These are phyloP conservation scores for Cassiopea andromeda DNA, from an alignment of 30 jellyfish, hydroid and myxozoan genomes.

Conservation along the genomic window DNA sequence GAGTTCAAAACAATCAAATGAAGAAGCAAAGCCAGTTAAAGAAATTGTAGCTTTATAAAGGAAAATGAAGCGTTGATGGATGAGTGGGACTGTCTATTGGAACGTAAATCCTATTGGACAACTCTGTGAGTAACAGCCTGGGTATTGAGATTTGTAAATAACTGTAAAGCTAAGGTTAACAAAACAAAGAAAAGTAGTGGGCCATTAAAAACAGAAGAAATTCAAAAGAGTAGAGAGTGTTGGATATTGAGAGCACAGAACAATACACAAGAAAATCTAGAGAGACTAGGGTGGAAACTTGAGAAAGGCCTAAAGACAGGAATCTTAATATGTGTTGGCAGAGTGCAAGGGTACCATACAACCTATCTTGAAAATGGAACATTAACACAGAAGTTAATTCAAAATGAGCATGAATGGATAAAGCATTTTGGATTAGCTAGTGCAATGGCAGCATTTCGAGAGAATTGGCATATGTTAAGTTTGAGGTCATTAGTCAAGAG, in stretches of 20 bases:
- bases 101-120: conserved; percentile 47
- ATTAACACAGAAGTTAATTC: conserved; percentile 42
- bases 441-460: conserved; percentile 61
- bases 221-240: conserved; percentile 14
- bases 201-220: conserved; percentile 52
- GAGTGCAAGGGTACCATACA: conserved; percentile 53
- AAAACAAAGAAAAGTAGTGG: conserved; percentile 22
- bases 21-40: conserved; percentile 49
- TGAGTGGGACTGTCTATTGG: conserved; percentile 47
- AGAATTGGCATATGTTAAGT: conserved; percentile 29
- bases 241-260: conserved; percentile 50
- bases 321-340: neutral
- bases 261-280: conserved; percentile 3
- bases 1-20: conserved; percentile 27
- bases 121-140: conserved; percentile 63
- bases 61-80: conserved; percentile 43
- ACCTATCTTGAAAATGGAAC: conserved; percentile 43
- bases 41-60: conserved; percentile 35
- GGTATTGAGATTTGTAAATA: conserved; percentile 39
- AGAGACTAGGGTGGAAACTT: conserved; percentile 52
- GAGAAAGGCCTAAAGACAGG: conserved; percentile 45
- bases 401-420: conserved; percentile 40
- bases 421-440: conserved; percentile 49
- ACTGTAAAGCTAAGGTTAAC: conserved; percentile 36
- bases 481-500: conserved; percentile 51